Evolutionary conservation across 2,888 invertebrate species (phyloP), one percentile per base, ranked within the genome.

Genomic region (Drosophila prostipennis): DNA sequence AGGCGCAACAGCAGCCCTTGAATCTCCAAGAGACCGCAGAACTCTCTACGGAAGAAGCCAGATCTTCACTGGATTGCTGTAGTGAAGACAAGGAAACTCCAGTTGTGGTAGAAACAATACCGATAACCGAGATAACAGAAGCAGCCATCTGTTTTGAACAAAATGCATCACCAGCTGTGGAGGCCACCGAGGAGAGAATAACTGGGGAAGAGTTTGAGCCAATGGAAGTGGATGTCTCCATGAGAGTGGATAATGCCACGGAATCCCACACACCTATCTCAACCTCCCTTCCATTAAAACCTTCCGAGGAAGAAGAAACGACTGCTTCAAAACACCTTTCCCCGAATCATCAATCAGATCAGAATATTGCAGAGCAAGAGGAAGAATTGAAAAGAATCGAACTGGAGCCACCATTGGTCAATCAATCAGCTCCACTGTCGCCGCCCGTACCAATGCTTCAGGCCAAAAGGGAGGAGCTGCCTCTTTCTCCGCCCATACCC

Each of bases 181-280:
- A 78, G 36, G 79, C 77, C 19, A 74, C 74, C 16, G 84, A 80
- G 45, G 78, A 78, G 29, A 67, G 52, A 23, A 43, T 76, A 7
- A 23, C 45, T n/a, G 39, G n/a, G 1, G 63, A 54, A 8, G 67
- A 75, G 1, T 55, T 76, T 43, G 90, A 90, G 36, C 74, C 89
- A 2, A 91, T 91, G 90, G 90, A 91, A 37, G 79, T 91, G 8
- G 91, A 91, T 69, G 42, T 60, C 8, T 77, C 81, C 8, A 14
- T 78, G 29, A 67, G 55, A 1, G 49, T 36, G 1, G 64, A 71
- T 11, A 37, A 59, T 6, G n/a, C 7, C 6, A 11, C 51, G 8
- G 10, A 45, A 26, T n/a, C 40, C 32, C 14, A 23, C 13, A 13
- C 43, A 2, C 14, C 29, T 2, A 29, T 10, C 32, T 49, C 70